A percentile compares a stretch with the other conserved stretches of the same genome.
Evolutionary conservation across 37 sponge, comb jelly and placozoan species (phyloP).

Genomic region (Beroe ovata): DNA sequence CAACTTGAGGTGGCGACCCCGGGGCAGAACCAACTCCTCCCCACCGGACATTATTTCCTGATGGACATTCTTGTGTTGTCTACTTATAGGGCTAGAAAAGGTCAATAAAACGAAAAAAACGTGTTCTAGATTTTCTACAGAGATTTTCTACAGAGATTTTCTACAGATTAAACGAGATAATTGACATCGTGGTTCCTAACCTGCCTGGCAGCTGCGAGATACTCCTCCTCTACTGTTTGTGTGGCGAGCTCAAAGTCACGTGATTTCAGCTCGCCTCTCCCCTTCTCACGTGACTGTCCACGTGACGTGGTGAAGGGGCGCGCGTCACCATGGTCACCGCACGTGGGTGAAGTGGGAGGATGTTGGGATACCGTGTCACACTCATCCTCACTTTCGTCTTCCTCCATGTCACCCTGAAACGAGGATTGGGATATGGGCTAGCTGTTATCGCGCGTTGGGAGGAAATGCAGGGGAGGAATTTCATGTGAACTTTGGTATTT

Average conservation of each 20-base stretch:
- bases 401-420: constrained; percentile 60
- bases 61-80: too few species aligned
- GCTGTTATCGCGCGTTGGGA: too few species aligned
- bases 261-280: neutral
- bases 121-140: too few species aligned
- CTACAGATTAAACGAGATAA: too few species aligned
- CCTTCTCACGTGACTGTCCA: constrained; percentile 15
- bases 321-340: neutral
- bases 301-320: constrained; percentile 46
- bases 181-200: too few species aligned
- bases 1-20: constrained; percentile 35
- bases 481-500: too few species aligned
- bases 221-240: constrained; percentile 58
- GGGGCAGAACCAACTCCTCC: neutral
- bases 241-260: constrained; percentile 58
- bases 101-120: too few species aligned
- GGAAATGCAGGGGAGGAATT: too few species aligned
- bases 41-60: neutral
- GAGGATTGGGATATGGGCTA: too few species aligned
- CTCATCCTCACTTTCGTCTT: constrained; percentile 54
- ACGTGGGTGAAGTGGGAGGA: constrained; percentile 50
- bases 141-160: too few species aligned
- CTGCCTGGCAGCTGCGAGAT: constrained; percentile 2
- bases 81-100: too few species aligned
- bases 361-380: constrained; percentile 9